Evolutionary conservation across 2,113 vertebrate species (phyloP).

Genomic region (Tilapia sparmanii): DNA sequence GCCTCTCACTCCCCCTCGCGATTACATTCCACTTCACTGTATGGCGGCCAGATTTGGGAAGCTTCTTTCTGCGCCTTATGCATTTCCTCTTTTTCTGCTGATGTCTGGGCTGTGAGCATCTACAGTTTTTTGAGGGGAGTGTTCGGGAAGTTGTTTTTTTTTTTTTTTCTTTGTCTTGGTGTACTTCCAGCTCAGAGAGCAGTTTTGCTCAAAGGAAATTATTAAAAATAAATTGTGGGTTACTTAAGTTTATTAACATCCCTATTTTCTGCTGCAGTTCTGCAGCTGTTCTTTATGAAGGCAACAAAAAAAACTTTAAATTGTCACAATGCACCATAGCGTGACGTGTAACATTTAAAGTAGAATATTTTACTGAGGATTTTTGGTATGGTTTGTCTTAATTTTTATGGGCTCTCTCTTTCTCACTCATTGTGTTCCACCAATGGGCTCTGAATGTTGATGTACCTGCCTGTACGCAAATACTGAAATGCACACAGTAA

Average conservation of each 20-base stretch:
- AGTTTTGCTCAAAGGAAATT: background rate
- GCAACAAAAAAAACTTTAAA: background rate
- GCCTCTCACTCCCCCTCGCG: constrained; percentile 22
- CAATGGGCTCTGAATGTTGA: background rate
- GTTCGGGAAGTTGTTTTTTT: background rate
- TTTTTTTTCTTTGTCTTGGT: background rate
- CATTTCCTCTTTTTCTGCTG: constrained; percentile 57
- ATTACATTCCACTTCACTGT: constrained; percentile 40
- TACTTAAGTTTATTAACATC: background rate
- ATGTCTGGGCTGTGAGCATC: constrained; percentile 21
- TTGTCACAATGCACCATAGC: background rate
- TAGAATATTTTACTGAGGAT: background rate
- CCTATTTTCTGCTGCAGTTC: too few relatives aligned
- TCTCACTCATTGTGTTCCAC: background rate
- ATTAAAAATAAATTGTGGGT: background rate
- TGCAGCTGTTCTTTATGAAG: background rate
- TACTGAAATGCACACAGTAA: background rate
- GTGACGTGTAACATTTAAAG: background rate
- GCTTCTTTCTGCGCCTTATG: constrained; percentile 23
- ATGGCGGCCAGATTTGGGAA: constrained; percentile 55
- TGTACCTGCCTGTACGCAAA: background rate
- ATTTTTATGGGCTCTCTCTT: too few relatives aligned
- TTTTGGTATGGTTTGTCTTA: background rate
- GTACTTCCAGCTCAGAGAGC: background rate
- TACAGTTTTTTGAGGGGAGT: background rate